Evolutionary conservation across 2,888 invertebrate genomes (phyloP).

Genomic region (Meiosimyza platycephala): DNA sequence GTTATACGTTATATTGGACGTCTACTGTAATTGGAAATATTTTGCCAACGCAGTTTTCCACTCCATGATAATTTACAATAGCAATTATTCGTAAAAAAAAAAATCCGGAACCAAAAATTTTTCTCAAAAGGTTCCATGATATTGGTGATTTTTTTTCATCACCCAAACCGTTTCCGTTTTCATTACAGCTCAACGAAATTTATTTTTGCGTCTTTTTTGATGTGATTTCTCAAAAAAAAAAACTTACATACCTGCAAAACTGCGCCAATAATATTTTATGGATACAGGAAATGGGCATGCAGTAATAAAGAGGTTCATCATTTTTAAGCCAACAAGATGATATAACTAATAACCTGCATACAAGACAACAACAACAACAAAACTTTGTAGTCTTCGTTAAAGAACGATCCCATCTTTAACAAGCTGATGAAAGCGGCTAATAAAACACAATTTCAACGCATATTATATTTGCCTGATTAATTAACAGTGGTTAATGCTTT

Average conservation of each 20-base stretch:
- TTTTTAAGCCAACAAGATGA: conserved; percentile 40
- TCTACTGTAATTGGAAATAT: too few species aligned
- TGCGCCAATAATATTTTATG: conserved; percentile 47
- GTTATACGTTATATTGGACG: too few species aligned
- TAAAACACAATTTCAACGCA: conserved; percentile 42
- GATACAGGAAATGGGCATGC: conserved; percentile 56
- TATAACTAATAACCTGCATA: conserved; percentile 58
- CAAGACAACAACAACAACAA: conserved; percentile 38
- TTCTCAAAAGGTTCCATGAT: too few species aligned
- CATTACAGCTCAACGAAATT: too few species aligned
- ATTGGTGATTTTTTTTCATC: too few species aligned
- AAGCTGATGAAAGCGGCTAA: conserved; percentile 44
- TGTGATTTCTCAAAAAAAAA: too few species aligned
- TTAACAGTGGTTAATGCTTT: conserved; percentile 48
- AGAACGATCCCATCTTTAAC: conserved; percentile 7
- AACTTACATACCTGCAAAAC: conserved; percentile 20
- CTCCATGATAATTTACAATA: too few species aligned
- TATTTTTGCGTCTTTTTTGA: too few species aligned
- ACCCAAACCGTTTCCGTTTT: too few species aligned
- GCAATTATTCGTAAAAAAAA: too few species aligned
- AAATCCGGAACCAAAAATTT: too few species aligned
- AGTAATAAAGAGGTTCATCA: conserved; percentile 52
- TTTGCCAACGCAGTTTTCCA: too few species aligned
- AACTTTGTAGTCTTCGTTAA: neutral
- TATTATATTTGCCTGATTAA: conserved; percentile 58